A percentile compares a stretch with the other conserved stretches of the same genome.
phyloP scores from a whole-genome alignment of 2,113 vertebrate species.

The western clawed frog (Xenopus tropicalis) region UCB_Xtro_10.0 CM004445.2:110500501-110501000 shows the following conservation, averaged over 20 bases:
- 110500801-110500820: too few relatives aligned
- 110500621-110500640: not conserved
- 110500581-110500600: not conserved
- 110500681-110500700: constrained; percentile 89
- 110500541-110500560: not conserved
- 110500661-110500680: constrained; percentile 82
- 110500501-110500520: constrained; percentile 9
- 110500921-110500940: too few relatives aligned
- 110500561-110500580: constrained; percentile 9
- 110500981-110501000: too few relatives aligned
- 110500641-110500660: constrained; percentile 64
- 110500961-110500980: too few relatives aligned
- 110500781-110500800: too few relatives aligned
- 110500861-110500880: too few relatives aligned
- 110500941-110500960: too few relatives aligned
- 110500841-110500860: too few relatives aligned
- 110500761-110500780: too few relatives aligned
- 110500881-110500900: too few relatives aligned
- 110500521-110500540: not conserved
- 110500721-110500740: constrained; percentile 91
- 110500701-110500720: constrained; percentile 89
- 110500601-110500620: not conserved
- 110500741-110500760: constrained; percentile 92
- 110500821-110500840: too few relatives aligned
- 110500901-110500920: too few relatives aligned